Evolutionary conservation across 2,888 invertebrate species (phyloP), one percentile per base, ranked within the genome.

Genomic region (Drosophila rubida): DNA sequence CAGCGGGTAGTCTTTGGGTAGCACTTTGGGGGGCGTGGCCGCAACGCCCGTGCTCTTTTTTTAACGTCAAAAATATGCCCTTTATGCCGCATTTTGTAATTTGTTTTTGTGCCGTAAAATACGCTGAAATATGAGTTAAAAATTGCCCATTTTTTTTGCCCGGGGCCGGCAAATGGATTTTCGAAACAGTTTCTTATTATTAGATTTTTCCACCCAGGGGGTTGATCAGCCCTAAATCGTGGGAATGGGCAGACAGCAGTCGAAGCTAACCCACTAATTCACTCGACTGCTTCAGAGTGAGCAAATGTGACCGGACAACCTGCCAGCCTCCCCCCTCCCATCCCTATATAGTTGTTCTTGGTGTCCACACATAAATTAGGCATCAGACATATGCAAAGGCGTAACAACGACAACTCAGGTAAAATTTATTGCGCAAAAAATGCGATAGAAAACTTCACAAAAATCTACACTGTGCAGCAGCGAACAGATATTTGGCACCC

Each of bases 341-440:
- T 58, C 50, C 62, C 66, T 39, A 14, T 13, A 41, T 53, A 25
- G 35, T 25, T 50, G 39, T 51, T 14, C 13, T 8, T 6, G 13
- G 27, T 8, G 51, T 44, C 50, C 68, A 74, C 45, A 57, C 76
- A 89, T 89, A 87, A 89, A 89, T 89, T 85, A 75, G 68, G 58
- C 49, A 69, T 58, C 68, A 74, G 88, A 89, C 89, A 89, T 88
- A 89, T 88, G 89, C 89, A 87, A 69, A 88, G 89, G 88, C 89
- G 88, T 84, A 86, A 82, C 87, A 76, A 59, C 68, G 70, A 69
- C 62, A 76, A 73, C 75, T 62, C 89, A 89, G 89, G 89, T 89
- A 62, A 85, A 88, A 89, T 89, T 88, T 89, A 89, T 87, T 62
- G 73, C 23, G 19, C 46, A 62, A 55, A 73, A 78, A 62, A 55